A percentile compares a stretch with the other conserved stretches of the same genome.
phyloP scores from a whole-genome alignment of 2,888 invertebrate species.

The Phyto melanocephala region DNA sequence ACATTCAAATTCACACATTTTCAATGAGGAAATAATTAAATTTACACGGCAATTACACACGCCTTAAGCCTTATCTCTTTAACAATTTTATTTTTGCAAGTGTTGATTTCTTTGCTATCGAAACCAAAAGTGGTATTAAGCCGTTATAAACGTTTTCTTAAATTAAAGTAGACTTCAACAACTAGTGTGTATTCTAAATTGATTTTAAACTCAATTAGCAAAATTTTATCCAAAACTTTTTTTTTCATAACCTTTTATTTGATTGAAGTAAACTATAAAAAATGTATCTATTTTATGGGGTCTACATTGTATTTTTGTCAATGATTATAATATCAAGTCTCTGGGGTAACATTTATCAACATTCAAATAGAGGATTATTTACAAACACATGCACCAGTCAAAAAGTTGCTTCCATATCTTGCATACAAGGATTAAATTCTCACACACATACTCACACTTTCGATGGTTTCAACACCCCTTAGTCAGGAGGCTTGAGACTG shows the following conservation, averaged over 20 bases:
- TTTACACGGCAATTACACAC: conserved; percentile 79
- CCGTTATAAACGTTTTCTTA: neutral
- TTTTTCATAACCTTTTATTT: neutral
- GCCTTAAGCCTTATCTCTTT: conserved; percentile 55
- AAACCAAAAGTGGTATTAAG: neutral
- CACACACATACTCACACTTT: conserved; percentile 32
- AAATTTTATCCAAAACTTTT: conserved; percentile 50
- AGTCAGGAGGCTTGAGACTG: neutral
- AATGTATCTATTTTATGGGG: conserved; percentile 5
- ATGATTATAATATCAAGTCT: conserved; percentile 75
- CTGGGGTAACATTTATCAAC: conserved; percentile 78
- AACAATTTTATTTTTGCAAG: neutral
- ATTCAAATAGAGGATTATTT: conserved; percentile 74
- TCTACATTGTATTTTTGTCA: conserved; percentile 54
- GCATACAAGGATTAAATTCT: conserved; percentile 41
- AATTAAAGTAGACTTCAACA: neutral
- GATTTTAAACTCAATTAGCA: conserved; percentile 79
- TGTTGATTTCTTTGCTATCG: neutral
- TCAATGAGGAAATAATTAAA: conserved; percentile 75
- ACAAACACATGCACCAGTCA: conserved; percentile 74
- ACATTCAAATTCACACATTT: conserved; percentile 59
- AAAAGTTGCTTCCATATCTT: conserved; percentile 71
- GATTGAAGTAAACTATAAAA: conserved; percentile 19
- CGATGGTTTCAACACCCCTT: conserved; percentile 22
- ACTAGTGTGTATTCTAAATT: conserved; percentile 72